Conservation (phyloP, 2,113 vertebrate species). For the Promerops cafer region DNA sequence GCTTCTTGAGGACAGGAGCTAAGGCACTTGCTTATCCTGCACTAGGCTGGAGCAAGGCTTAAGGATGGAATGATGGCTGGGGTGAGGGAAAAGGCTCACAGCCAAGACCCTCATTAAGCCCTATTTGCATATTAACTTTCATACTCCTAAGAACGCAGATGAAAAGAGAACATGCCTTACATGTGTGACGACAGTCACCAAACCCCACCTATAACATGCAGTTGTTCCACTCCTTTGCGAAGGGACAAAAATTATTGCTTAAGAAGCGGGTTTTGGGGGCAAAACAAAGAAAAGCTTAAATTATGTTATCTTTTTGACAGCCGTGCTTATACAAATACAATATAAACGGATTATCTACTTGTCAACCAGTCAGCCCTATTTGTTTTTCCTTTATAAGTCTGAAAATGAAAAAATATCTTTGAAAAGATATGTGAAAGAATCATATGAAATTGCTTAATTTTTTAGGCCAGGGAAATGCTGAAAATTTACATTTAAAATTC, state of each 20-base stretch:
- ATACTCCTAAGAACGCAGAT: not conserved
- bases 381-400: not conserved
- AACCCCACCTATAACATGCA: not conserved
- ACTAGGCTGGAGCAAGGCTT: not conserved
- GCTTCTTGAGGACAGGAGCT: not conserved
- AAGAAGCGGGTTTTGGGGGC: rapidly evolving
- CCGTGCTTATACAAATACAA: not conserved
- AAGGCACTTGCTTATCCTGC: not conserved
- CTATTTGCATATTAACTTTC: not conserved
- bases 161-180: not conserved
- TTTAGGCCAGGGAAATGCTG: not conserved
- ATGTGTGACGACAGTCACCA: not conserved
- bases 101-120: not conserved
- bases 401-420: not conserved
- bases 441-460: not conserved
- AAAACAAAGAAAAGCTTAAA: not conserved
- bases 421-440: not conserved
- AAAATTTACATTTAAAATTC: not conserved
- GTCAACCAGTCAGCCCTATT: not conserved
- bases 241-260: not conserved
- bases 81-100: not conserved
- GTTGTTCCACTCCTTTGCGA: not conserved
- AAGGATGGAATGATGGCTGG: not conserved
- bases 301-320: not conserved
- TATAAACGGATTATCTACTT: not conserved